Base-by-base conservation (phyloP, 2,888 invertebrate species). In the Callyntrura sp. region DNA sequence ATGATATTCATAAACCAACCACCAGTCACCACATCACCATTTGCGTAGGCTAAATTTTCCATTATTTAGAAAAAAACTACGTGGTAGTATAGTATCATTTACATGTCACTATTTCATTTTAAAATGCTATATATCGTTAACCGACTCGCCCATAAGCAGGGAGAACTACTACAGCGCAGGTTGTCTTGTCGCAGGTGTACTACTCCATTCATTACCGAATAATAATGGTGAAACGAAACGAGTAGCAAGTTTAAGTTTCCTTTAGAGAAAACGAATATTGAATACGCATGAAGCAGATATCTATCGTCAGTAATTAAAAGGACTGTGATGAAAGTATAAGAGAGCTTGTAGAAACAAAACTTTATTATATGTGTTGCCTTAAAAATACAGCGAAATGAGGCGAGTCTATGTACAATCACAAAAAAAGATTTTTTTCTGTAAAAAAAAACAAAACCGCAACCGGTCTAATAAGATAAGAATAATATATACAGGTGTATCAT, bases 11-110 rank as follows among this genome's bases (percentile, higher is more conserved):
- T 35, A 6, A 35, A 35, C 35, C 23, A 14, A 68, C 43, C 23
- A 45, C 20, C 45, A 35, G 35, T 35, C 35, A 35, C 35, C 14
- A 35, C 8, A 51, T 11, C n/a, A 11, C n/a, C 5, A 35, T 6
- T 35, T 11, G 45, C 45, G 70, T 73, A 48, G 70, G 70, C 43
- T 73, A 73, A 73, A 11, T 73, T 73, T 73, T 73, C 70, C 43
- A 73, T 73, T 73, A 35, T 35, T 35, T 4, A 73, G 70, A 17
- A 45, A 73, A 35, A 73, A 35, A 73, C 5, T 45, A 11, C 45
- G n/a, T 51, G n/a, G 12, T 51, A 51, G 12, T 51, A 6, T 70
- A 73, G 20, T 73, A 20, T 45, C 25, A 20, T 73, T 73, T 73
- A 73, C 45, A 45, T 73, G 43, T 73, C 9, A 48, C 70, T 45